Evolutionary conservation across 2,797 vertebrate species (phyloP).

Genomic region (Cyclura pinguis): DNA sequence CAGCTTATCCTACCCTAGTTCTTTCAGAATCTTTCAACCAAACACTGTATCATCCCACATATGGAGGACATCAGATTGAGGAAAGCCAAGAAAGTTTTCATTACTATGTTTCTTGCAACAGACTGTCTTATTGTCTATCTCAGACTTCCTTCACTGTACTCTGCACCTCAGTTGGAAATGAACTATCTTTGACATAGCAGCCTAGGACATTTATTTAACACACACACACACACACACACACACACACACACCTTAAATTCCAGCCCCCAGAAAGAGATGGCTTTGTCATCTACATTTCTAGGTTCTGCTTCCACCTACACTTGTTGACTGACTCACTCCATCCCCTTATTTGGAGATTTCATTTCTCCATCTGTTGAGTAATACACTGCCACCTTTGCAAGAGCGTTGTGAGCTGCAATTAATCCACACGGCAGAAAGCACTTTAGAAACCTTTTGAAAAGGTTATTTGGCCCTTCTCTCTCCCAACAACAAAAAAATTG

Average conservation of each 20-base stretch:
- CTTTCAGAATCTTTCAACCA: background rate
- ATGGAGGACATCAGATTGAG: too few relatives aligned
- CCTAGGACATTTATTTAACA: background rate
- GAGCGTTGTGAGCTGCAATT: background rate
- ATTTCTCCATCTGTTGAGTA: constrained; percentile 20
- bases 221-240: background rate
- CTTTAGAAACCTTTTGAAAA: constrained; percentile 26
- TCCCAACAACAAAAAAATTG: too few relatives aligned
- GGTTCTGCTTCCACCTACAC: background rate
- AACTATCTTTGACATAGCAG: background rate
- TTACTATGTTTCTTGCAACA: background rate
- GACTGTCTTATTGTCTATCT: background rate
- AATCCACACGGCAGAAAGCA: background rate
- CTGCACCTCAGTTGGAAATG: background rate
- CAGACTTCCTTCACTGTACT: background rate
- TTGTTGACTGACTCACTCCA: background rate
- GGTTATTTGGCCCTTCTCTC: background rate
- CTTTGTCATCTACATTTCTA: background rate
- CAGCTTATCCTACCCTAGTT: too few relatives aligned
- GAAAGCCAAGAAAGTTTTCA: background rate
- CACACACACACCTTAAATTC: background rate
- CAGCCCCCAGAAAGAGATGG: background rate
- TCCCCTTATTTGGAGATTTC: constrained; percentile 6
- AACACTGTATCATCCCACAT: background rate
- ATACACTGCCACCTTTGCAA: constrained; percentile 1